Evolutionary conservation across 1,140 invertebrate genomes (phyloP), one percentile per base, ranked within the genome.

Genomic region (Aphidius gifuensis): DNA sequence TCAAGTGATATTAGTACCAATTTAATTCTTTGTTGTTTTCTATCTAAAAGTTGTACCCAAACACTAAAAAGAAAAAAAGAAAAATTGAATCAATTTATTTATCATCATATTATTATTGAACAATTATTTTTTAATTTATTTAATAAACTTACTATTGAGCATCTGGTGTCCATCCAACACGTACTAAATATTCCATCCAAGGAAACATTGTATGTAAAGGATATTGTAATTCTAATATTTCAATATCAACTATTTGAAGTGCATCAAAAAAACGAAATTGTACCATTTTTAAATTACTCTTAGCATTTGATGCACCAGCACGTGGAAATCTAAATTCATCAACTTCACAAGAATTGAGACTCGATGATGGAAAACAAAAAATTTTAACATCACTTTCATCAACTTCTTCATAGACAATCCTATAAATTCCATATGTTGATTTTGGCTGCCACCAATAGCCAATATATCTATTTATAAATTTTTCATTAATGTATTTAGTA

Each of bases 381-480:
- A 97, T 87, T 71, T 96, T 94, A 8, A 98, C 96, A 62, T 93
- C 89, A 61, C 89, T 90, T 78, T 99, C 96, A 73, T 99, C 96
- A 0, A 97, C 92, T 80, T 97, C 94, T 82, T 99, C 96, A 74
- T 96, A 98, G 11, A 98, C 85, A 80, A 99, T 93, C 71, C 92
- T 85, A 82, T 93, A 97, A 39, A 88, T 79, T 61, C 86, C 85
- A 80, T 91, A 89, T 83, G 79, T 74, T 63, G 83, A 85, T 65
- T 85, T 84, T 5, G 95, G 95, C 73, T 96, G 92, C 97, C 96
- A 99, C 96, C 96, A 99, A 77, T 94, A 97, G 1, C 96, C 96
- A 66, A 91, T 92, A 77, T 95, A 98, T 42, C 97, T 32, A 53
- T 38, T 43, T 43, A 8, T 43, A 55, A 47, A 42, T 32, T n/a